Evolutionary conservation across 2,113 vertebrate genomes (phyloP), one percentile per base, ranked within the genome.

Genomic region (Larimichthys crocea): DNA sequence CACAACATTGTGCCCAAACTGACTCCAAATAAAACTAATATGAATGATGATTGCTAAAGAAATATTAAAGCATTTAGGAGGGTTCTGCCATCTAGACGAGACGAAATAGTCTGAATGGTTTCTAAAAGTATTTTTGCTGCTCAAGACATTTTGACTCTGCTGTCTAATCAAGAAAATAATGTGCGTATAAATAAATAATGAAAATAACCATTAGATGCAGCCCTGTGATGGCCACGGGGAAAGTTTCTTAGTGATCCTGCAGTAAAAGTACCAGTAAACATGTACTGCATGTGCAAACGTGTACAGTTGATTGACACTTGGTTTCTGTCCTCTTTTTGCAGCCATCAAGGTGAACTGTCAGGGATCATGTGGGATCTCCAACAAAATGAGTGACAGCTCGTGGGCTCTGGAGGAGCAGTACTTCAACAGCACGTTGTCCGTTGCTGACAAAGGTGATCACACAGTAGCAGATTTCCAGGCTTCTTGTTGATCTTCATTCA

Each of bases 331-430:
- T 91, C 22, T 67, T 35, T 74, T 44, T 48, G 40, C 93, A 99
- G 98, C 96, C 80, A 97, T 99, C 93, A 98, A 98, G 76, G 97
- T 99, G 93, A 96, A 95, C 94, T 99, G 98, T 55, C 69, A 95
- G 19, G 98, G 98, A 0, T 96, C 94, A 31, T 99, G 97, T 46
- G 97, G 97, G 14, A 96, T 99, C 55, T 97, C 97, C 57, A 97
- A 61, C 95, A 97, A 97, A 90, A 89, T 96, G 83, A 97, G 97
- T 0, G 97, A 98, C 66, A 82, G 94, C 0, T 88, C 96, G 0
- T 98, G 97, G 97, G 94, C 93, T 0, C 78, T 94, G 78, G 97
- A 99, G 90, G 97, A 99, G 91, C 96, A 96, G 84, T 99, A 99
- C 90, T 97, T 97, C 78, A 99, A 96, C 95, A 98, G 96, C 84